phyloP scores from a whole-genome alignment of 2,888 invertebrate species.

The Chaetogeoica ovagalla region DNA sequence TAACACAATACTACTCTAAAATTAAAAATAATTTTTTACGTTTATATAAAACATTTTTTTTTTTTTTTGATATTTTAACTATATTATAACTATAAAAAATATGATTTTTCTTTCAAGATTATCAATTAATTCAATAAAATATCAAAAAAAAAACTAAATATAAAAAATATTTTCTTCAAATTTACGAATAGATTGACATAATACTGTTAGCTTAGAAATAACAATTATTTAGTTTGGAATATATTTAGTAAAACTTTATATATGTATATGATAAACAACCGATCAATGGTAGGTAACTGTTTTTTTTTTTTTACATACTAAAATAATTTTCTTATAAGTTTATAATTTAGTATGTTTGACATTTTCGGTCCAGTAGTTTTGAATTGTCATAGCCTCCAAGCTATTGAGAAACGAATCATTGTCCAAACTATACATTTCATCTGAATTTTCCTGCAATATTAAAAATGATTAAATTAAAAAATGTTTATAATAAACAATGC shows the following conservation, averaged over 20 bases:
- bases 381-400: slow-evolving; percentile 89
- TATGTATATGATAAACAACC: background rate
- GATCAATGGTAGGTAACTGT: background rate
- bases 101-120: background rate
- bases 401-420: slow-evolving; percentile 93
- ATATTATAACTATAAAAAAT: slow-evolving; percentile 18
- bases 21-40: background rate
- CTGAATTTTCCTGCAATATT: slow-evolving; percentile 80
- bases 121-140: slow-evolving; percentile 11
- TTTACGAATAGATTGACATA: background rate
- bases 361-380: slow-evolving; percentile 91
- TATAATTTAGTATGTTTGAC: slow-evolving; percentile 87
- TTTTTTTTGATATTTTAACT: background rate
- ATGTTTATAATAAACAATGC: too few relatives aligned
- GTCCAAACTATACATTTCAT: slow-evolving; percentile 92
- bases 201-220: background rate
- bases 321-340: slow-evolving; percentile 14
- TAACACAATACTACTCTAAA: background rate
- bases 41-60: background rate
- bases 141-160: background rate
- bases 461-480: slow-evolving; percentile 47
- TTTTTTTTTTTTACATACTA: background rate
- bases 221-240: slow-evolving; percentile 2
- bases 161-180: slow-evolving; percentile 4
- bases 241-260: background rate